These are phyloP conservation scores for Morpho achilles DNA, from an alignment of 2,888 invertebrate species.

Conservation along the genomic window DNA sequence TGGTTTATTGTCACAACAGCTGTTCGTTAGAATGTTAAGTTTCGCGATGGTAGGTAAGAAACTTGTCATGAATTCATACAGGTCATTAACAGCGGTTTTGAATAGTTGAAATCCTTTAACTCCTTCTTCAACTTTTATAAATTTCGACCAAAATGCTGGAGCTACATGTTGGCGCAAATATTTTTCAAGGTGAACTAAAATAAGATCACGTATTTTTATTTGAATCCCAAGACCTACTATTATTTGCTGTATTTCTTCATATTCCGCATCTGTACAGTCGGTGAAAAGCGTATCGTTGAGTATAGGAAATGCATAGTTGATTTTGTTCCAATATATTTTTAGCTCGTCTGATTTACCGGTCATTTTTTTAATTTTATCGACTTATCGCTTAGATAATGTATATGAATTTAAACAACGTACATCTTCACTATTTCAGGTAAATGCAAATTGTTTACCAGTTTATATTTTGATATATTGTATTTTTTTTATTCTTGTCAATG, in stretches of 20 bases:
- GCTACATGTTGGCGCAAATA: slow-evolving; percentile 80
- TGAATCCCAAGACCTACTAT: slow-evolving; percentile 59
- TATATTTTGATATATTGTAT: too few species aligned
- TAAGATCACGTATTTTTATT: slow-evolving; percentile 61
- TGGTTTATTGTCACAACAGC: slow-evolving; percentile 60
- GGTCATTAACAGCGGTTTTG: slow-evolving; percentile 82
- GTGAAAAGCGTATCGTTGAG: slow-evolving; percentile 58
- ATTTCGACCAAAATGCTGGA: slow-evolving; percentile 83
- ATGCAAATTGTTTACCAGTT: too few species aligned
- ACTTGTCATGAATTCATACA: slow-evolving; percentile 77
- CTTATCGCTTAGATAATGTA: too few species aligned
- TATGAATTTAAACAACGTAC: too few species aligned
- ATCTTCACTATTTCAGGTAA: too few species aligned
- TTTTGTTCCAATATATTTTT: slow-evolving; percentile 65
- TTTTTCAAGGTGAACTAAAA: slow-evolving; percentile 75
- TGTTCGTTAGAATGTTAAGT: slow-evolving; percentile 73
- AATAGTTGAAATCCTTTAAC: slow-evolving; percentile 82
- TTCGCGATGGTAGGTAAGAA: slow-evolving; percentile 77
- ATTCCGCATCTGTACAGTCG: slow-evolving; percentile 57
- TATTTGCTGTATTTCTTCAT: slow-evolving; percentile 62
- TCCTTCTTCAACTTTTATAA: slow-evolving; percentile 72
- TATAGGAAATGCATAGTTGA: slow-evolving; percentile 68
- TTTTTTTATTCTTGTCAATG: too few species aligned
- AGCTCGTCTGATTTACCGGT: slow-evolving; percentile 52
- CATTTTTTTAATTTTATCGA: slow-evolving; percentile 35